phyloP scores from a whole-genome alignment of 2,888 invertebrate genomes.

The Oscheius onirici region DNA sequence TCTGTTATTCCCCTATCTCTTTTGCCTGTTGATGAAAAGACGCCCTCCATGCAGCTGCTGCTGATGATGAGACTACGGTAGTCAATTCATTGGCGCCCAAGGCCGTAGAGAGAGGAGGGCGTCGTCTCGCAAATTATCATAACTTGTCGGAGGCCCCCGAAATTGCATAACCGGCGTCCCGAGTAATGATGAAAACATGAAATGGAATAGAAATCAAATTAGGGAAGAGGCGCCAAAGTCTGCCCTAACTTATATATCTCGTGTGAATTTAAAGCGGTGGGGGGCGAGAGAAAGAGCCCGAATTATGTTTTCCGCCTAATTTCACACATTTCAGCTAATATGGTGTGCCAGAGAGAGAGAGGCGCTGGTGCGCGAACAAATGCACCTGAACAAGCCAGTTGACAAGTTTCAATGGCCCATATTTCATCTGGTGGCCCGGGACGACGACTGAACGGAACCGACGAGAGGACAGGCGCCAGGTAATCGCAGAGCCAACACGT shows the following conservation, averaged over 20 bases:
- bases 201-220: constrained; percentile 34
- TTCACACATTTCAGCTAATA: constrained; percentile 33
- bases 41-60: background rate
- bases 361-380: constrained; percentile 31
- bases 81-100: constrained; percentile 29
- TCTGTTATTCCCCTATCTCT: background rate
- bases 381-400: constrained; percentile 28
- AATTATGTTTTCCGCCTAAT: constrained; percentile 35
- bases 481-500: background rate
- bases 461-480: background rate
- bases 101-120: background rate
- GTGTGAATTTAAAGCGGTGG: background rate
- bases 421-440: constrained; percentile 22
- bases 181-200: constrained; percentile 35
- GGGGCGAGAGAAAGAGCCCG: background rate
- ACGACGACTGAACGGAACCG: background rate
- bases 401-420: constrained; percentile 32
- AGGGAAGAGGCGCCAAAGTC: background rate
- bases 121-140: constrained; percentile 29
- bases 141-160: constrained; percentile 24
- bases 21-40: constrained; percentile 13
- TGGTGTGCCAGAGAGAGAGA: constrained; percentile 23
- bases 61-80: constrained; percentile 32
- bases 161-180: constrained; percentile 30
- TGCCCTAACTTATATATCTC: background rate